Conservation (phyloP, 2,113 vertebrate species). For the Pandion haliaetus region DNA sequence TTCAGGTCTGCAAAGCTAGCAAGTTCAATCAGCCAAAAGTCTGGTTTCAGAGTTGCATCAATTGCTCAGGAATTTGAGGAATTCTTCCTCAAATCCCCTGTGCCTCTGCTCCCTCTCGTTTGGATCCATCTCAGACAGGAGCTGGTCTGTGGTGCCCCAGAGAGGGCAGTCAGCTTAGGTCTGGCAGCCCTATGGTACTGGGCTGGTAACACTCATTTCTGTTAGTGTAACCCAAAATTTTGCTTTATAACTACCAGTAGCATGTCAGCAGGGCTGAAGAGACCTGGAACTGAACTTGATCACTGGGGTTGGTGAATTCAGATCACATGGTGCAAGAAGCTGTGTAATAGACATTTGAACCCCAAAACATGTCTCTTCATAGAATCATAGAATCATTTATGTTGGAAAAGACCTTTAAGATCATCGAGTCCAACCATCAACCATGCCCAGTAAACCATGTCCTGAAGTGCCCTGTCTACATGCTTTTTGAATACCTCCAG, state of each 20-base stretch:
- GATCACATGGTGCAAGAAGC: neutral
- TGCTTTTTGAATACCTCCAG: too few species aligned
- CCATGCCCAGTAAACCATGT: too few species aligned
- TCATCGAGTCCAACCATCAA: too few species aligned
- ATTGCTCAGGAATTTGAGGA: neutral
- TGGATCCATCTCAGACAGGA: neutral
- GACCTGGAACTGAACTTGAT: neutral
- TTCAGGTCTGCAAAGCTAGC: neutral
- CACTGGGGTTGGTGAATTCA: fast-evolving
- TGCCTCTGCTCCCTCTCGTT: neutral
- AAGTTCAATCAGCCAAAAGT: neutral
- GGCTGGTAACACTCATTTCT: neutral
- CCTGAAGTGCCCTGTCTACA: too few species aligned
- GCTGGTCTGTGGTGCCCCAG: neutral
- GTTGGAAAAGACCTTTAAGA: too few species aligned
- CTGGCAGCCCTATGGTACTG: neutral
- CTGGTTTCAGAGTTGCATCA: neutral
- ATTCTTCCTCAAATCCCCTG: neutral
- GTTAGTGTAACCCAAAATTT: neutral
- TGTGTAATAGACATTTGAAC: neutral
- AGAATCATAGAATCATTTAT: too few species aligned
- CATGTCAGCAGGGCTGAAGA: neutral
- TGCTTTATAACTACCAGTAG: neutral
- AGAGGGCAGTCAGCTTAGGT: neutral
- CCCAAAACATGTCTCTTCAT: fast-evolving